A percentile compares a stretch with the other conserved stretches of the same genome.
phyloP scores from a whole-genome alignment of 2,113 vertebrate species.

The Phaethon lepturus region DNA sequence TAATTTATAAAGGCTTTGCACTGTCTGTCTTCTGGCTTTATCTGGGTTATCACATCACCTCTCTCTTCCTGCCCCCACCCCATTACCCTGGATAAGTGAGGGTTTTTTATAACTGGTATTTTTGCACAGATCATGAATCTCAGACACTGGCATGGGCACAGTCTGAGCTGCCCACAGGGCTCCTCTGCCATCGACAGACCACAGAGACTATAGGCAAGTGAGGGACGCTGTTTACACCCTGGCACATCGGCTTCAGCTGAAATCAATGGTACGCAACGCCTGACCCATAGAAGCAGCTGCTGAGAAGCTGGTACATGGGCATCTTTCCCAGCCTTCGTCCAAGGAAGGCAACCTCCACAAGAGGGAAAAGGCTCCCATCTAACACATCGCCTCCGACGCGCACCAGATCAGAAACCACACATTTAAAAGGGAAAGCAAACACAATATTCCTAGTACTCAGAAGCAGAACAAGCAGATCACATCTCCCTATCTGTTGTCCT shows the following conservation, averaged over 20 bases:
- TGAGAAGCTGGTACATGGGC: neutral
- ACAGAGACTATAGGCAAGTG: neutral
- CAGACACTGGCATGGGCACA: accelerated
- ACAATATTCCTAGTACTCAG: neutral
- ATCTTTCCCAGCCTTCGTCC: neutral
- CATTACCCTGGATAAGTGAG: neutral
- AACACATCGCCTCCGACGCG: accelerated
- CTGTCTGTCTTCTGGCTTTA: neutral
- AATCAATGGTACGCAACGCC: accelerated
- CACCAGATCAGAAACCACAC: neutral
- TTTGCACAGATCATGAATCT: neutral
- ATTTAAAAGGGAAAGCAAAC: neutral
- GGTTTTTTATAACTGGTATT: neutral
- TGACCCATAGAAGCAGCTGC: neutral
- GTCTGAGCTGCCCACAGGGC: neutral
- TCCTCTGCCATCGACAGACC: neutral
- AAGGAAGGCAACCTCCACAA: neutral
- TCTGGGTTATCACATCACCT: neutral
- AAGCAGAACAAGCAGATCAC: neutral
- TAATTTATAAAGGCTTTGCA: neutral
- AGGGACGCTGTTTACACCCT: neutral
- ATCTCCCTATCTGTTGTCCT: neutral
- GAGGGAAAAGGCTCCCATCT: neutral
- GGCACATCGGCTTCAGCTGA: neutral
- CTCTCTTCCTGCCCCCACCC: neutral